A percentile compares a stretch with the other conserved stretches of the same genome.
Evolutionary conservation across 2,797 vertebrate genomes (phyloP).

Genomic region (Macrochelys suwanniensis): DNA sequence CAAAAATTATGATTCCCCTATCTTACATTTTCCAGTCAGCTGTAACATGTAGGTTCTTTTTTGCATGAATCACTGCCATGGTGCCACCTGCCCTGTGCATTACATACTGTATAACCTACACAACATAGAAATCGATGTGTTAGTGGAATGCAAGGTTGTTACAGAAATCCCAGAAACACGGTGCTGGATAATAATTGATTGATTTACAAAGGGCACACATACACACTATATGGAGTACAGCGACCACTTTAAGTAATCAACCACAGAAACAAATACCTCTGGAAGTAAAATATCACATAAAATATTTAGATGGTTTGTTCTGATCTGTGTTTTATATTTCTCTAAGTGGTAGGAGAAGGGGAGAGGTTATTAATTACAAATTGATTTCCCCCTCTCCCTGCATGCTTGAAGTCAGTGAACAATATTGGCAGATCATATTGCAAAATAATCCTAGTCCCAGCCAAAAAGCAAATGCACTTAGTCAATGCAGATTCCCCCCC

Average conservation of each 20-base stretch:
- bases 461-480: constrained; percentile 36
- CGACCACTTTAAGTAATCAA: neutral
- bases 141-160: neutral
- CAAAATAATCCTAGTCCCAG: neutral
- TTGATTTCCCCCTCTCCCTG: neutral
- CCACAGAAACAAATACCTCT: neutral
- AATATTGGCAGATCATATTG: constrained; percentile 43
- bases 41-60: neutral
- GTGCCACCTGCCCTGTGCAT: neutral
- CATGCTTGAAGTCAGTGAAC: neutral
- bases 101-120: neutral
- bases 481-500: neutral
- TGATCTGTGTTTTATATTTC: constrained; percentile 3
- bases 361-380: constrained; percentile 45
- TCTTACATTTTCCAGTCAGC: neutral
- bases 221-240: neutral
- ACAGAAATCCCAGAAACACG: neutral
- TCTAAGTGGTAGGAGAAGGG: neutral
- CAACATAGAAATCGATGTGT: neutral
- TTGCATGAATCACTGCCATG: neutral
- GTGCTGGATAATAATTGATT: neutral
- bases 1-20: neutral
- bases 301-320: neutral
- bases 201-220: neutral
- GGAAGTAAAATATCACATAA: neutral